Conservation (phyloP, 2,797 vertebrate genomes). For the Gobionotothen gibberifrons region DNA sequence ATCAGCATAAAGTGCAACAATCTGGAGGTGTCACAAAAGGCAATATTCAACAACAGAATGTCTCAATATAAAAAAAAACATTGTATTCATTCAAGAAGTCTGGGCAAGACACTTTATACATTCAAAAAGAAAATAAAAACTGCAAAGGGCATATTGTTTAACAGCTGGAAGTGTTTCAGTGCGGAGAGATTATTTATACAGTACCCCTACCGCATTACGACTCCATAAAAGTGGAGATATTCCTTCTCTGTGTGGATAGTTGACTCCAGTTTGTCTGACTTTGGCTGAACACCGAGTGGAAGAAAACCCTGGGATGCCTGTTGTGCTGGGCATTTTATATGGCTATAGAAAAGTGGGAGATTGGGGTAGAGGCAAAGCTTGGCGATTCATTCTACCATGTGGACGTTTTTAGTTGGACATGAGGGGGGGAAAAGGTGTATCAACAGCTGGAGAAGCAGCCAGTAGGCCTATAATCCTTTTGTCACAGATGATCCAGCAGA, state of each 20-base stretch:
- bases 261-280: conserved; percentile 77
- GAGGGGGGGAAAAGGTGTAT: conserved; percentile 19
- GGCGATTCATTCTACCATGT: conserved; percentile 33
- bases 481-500: conserved; percentile 51
- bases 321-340: conserved; percentile 49
- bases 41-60: conserved; percentile 59
- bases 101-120: conserved; percentile 23
- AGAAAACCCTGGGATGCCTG: conserved; percentile 64
- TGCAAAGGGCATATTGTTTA: conserved; percentile 68
- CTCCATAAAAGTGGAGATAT: conserved; percentile 75
- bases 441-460: conserved; percentile 47
- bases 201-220: conserved; percentile 69
- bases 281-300: conserved; percentile 60
- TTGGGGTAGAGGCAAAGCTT: conserved; percentile 27
- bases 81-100: conserved; percentile 43
- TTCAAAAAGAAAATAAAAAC: conserved; percentile 52
- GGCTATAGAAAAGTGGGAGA: conserved; percentile 40
- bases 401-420: conserved; percentile 36
- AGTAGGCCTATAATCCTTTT: conserved; percentile 34
- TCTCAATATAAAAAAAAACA: conserved; percentile 27
- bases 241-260: conserved; percentile 74
- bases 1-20: conserved; percentile 66
- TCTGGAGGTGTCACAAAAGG: conserved; percentile 70
- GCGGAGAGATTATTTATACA: conserved; percentile 78
- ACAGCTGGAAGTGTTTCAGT: conserved; percentile 82